Percentiles rank a stretch among this genome's conserved stretches.
Conservation (phyloP, 2,113 vertebrate genomes). For the Spea bombifrons region DNA sequence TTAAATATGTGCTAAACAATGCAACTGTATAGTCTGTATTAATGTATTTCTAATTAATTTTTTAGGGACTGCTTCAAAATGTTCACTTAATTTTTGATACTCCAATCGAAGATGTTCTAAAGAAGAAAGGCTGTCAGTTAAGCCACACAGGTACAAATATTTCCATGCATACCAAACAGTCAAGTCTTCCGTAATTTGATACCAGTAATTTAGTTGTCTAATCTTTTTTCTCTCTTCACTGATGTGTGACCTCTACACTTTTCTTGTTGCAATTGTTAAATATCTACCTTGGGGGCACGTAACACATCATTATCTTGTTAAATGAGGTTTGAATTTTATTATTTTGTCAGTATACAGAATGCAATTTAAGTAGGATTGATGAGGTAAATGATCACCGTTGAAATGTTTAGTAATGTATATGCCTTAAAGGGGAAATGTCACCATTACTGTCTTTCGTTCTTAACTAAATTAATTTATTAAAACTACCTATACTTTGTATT, state of each 20-base stretch:
- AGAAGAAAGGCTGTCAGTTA: constrained; percentile 79
- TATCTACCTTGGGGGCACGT: not conserved
- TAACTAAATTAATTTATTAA: no score
- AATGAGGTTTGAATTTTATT: not conserved
- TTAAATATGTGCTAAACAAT: no score
- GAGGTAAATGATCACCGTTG: not conserved
- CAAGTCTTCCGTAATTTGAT: not conserved
- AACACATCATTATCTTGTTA: not conserved
- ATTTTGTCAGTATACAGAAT: not conserved
- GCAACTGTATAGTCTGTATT: not conserved
- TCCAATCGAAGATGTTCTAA: constrained; percentile 80
- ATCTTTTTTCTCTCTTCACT: not conserved
- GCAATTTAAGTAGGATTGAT: not conserved
- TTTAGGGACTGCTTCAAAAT: constrained; percentile 91
- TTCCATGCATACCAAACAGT: not conserved
- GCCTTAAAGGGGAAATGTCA: no score
- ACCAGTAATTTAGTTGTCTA: not conserved
- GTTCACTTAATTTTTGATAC: constrained; percentile 82
- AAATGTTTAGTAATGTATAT: no score
- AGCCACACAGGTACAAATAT: constrained; percentile 73
- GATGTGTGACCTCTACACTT: constrained; percentile 2
- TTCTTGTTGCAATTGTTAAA: not conserved
- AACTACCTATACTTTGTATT: no score
- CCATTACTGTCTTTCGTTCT: no score
- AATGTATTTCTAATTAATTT: constrained; percentile 17